Base-by-base conservation (phyloP, 2,888 invertebrate genomes). In the Erebia palarica region DNA sequence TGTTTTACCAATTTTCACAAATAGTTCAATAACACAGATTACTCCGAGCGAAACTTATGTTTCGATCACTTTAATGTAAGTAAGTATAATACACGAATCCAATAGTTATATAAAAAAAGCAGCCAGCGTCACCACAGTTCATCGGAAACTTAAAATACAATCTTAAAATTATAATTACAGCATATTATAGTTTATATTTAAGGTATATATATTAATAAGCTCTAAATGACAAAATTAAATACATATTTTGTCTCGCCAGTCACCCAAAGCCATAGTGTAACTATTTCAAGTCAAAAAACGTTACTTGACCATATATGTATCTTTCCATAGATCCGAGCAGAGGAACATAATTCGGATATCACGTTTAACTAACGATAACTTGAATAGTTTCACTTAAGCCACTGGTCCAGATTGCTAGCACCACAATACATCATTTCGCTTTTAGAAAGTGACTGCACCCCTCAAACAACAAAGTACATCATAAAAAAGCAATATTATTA, bases 81-180 rank as follows among this genome's bases (percentile, higher is more conserved):
- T 84, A 84, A 84, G 79, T 87, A 89, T 87, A 84, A 85, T 90
- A 92, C 89, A 91, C 83, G 84, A 84, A 82, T 81, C 82, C 79
- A 83, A 80, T 79, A 74, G 71, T 72, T 78, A 78, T 10, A 18
- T n/a, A 77, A 80, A 66, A 80, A 77, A 77, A 81, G 80, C 79
- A 81, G 79, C 77, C 76, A 80, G 77, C 76, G 77, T 76, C 78
- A 75, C 80, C 83, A 82, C 82, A 83, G 77, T 80, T 78, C 75
- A 80, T 77, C 81, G 79, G 74, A 80, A 83, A 85, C 80, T 77
- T 81, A 85, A 85, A 83, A 86, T 84, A 86, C 85, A 81, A 84
- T 86, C 89, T 90, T 92, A 92, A 87, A 90, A 88, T 85, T 89
- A 91, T 91, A 92, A 90, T 92, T 92, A 92, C 90, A 91, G 88